Conservation (phyloP, 2,888 invertebrate species). For the Erpobdella octoculata region DNA sequence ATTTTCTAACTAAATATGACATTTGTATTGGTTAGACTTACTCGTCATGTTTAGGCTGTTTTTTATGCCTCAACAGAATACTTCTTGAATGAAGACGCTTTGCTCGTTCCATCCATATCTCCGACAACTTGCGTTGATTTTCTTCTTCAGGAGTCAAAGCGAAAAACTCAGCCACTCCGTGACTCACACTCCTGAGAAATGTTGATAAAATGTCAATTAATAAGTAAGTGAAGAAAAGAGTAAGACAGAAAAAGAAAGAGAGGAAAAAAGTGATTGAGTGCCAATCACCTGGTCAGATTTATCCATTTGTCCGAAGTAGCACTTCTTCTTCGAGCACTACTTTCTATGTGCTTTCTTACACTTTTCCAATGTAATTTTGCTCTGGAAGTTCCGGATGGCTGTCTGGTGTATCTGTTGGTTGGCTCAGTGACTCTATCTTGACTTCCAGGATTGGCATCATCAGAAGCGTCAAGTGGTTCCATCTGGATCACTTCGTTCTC, state of each 20-base stretch:
- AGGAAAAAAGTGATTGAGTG: neutral
- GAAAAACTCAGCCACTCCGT: constrained; percentile 75
- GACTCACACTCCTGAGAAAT: constrained; percentile 61
- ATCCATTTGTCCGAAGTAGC: neutral
- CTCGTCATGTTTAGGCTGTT: too few relatives aligned
- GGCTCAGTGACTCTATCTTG: too few relatives aligned
- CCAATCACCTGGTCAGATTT: neutral
- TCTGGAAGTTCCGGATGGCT: neutral
- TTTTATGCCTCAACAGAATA: neutral
- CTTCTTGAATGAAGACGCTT: constrained; percentile 13
- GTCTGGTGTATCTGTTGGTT: too few relatives aligned
- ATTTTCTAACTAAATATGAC: too few relatives aligned
- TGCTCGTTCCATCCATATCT: constrained; percentile 23
- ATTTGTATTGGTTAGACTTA: too few relatives aligned
- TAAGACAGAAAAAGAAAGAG: constrained; percentile 8
- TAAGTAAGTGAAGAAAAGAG: neutral
- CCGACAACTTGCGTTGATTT: too few relatives aligned
- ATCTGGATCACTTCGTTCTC: too few relatives aligned
- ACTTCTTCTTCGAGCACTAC: neutral
- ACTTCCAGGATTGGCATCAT: too few relatives aligned
- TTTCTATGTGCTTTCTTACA: neutral
- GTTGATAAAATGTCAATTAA: neutral
- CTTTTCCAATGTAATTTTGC: neutral
- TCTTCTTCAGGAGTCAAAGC: constrained; percentile 71
- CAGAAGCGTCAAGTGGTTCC: too few relatives aligned